Evolutionary conservation across 1,140 invertebrate genomes (phyloP).

Genomic region (Drosophila ohnishii): DNA sequence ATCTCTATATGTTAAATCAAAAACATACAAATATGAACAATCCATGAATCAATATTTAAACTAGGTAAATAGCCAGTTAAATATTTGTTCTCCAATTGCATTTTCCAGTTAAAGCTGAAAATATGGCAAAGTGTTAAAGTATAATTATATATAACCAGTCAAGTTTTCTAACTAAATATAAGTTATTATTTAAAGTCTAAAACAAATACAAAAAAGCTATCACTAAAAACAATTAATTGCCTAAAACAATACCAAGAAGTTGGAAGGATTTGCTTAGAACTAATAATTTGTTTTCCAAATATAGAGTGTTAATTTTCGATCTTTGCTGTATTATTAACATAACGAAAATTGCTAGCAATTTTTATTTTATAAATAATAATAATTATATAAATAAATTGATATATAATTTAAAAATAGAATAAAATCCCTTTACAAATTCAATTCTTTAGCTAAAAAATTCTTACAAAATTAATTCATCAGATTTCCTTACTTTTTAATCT

Average conservation of each 20-base stretch:
- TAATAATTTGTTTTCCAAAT: neutral
- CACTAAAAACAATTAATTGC: neutral
- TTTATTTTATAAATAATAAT: too few relatives aligned
- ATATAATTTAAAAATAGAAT: neutral
- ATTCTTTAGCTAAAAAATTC: neutral
- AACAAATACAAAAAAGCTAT: neutral
- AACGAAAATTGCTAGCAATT: too few relatives aligned
- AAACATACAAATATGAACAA: neutral
- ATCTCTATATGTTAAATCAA: neutral
- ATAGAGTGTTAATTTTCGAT: neutral
- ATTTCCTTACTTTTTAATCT: too few relatives aligned
- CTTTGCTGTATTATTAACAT: neutral
- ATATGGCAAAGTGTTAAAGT: slow-evolving; percentile 1
- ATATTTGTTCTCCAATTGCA: neutral
- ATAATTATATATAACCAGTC: neutral
- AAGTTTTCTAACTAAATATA: neutral
- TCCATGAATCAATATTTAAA: neutral
- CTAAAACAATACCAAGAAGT: neutral
- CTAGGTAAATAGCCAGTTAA: neutral
- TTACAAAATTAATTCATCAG: fast-evolving
- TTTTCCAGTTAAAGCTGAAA: neutral
- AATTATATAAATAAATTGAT: too few relatives aligned
- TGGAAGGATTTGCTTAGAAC: neutral
- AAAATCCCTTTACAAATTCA: neutral
- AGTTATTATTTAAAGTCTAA: neutral